Evolutionary conservation across 2,888 invertebrate genomes (phyloP).

Genomic region (Ophion ellenae): DNA sequence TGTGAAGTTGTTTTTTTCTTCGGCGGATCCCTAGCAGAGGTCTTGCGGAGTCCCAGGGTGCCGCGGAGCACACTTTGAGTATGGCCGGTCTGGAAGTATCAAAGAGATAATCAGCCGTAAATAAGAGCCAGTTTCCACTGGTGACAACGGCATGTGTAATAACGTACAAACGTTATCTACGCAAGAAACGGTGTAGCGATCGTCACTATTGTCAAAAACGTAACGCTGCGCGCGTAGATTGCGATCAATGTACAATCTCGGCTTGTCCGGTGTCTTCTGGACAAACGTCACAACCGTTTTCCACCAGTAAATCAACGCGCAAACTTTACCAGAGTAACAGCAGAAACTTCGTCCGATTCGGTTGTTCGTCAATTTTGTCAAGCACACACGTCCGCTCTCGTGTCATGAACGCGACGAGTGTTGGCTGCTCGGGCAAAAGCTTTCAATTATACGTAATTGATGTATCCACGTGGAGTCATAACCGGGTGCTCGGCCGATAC

Average conservation of each 20-base stretch:
- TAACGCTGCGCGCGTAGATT: constrained; percentile 14
- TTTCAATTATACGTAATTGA: constrained; percentile 60
- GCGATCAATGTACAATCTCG: constrained; percentile 32
- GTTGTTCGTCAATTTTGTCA: constrained; percentile 53
- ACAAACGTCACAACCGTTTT: constrained; percentile 48
- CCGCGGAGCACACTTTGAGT: too few relatives aligned
- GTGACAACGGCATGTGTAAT: not conserved
- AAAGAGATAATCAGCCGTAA: not conserved
- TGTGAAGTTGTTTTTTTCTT: too few relatives aligned
- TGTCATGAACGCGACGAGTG: constrained; percentile 16
- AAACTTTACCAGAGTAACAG: constrained; percentile 43
- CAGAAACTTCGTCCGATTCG: constrained; percentile 47
- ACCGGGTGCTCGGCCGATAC: constrained; percentile 40
- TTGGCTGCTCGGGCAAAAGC: constrained; percentile 47
- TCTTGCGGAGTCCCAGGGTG: too few relatives aligned
- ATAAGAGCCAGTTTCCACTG: constrained; percentile 5
- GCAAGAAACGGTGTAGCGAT: not conserved
- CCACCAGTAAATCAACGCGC: constrained; percentile 41
- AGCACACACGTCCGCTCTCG: constrained; percentile 27
- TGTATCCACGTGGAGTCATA: constrained; percentile 40
- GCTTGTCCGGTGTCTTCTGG: not conserved
- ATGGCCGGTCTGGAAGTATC: not conserved
- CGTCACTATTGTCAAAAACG: constrained; percentile 13
- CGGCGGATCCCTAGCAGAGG: too few relatives aligned
- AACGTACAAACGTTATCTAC: not conserved